Evolutionary conservation across 2,797 vertebrate genomes (phyloP), one percentile per base, ranked within the genome.

Genomic region (Coendou prehensilis): DNA sequence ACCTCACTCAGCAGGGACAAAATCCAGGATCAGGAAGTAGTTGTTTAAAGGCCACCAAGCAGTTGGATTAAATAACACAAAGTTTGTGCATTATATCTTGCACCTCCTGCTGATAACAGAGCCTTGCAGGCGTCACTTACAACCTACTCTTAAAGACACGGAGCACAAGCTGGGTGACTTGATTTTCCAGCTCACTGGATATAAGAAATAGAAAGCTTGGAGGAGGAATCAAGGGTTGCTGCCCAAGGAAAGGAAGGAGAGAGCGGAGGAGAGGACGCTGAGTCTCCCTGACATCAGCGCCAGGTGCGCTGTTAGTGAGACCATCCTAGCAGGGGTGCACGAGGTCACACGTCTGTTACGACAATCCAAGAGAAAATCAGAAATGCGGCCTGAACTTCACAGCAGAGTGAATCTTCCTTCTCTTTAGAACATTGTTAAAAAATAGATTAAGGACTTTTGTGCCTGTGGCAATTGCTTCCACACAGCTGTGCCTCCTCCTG

Each of bases 381-480:
- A 50, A 26, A 15, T 5, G 63, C 37, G 2, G 8, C 73, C 76
- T 8, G 20, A 50, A n/a, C 30, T 1, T 8, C 41, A 15, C 28
- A 57, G 75, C 17, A 28, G 41, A 33, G 18, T 3, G 4, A 1
- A 15, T 56, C 59, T 64, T 57, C 17, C 52, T 63, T 2, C 30
- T 37, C 13, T 4, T 17, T 30, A 18, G 61, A 71, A 26, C 83
- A 11, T 9, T 15, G 9, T 54, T 30, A 15, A n/a, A 5, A 2
- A 75, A 5, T 18, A 30, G 10, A 22, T 9, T 10, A 26, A 80
- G 81, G 61, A 45, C 26, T 45, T 22, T 15, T 5, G 50, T 18
- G 18, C 56, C 54, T 4, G 6, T 1, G 59, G 4, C 9, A 9
- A 28, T 1, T 30, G 5, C 4, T 5, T 22, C 13, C 8, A 23